Conservation (phyloP, 2,113 vertebrate species). For the Engystomops pustulosus region DNA sequence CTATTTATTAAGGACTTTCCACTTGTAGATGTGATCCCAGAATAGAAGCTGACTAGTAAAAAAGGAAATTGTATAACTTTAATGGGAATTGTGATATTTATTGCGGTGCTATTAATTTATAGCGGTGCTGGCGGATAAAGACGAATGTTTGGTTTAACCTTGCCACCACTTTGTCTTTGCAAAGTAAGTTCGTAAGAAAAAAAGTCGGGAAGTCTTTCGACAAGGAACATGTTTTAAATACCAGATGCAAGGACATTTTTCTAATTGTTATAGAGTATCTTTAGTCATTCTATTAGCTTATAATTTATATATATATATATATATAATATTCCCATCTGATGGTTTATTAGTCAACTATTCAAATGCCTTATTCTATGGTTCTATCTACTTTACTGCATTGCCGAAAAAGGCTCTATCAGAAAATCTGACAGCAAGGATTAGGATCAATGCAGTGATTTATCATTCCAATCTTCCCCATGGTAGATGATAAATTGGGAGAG, state of each 20-base stretch:
- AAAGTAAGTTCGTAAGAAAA: conserved; percentile 21
- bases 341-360: too few species aligned
- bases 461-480: not conserved
- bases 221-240: not conserved
- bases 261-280: not conserved
- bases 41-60: conserved; percentile 34
- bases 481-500: too few species aligned
- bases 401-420: not conserved
- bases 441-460: not conserved
- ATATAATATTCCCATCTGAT: too few species aligned
- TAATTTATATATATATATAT: too few species aligned
- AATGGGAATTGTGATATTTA: conserved; percentile 36
- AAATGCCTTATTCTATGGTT: not conserved
- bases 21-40: conserved; percentile 21
- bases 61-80: conserved; percentile 46
- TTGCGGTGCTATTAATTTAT: conserved; percentile 40
- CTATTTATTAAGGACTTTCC: conserved; percentile 23
- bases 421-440: not conserved
- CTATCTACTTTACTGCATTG: not conserved
- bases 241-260: too few species aligned
- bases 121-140: conserved; percentile 6
- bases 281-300: too few species aligned
- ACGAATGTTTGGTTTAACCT: conserved; percentile 38
- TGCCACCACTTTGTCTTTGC: conserved; percentile 13
- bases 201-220: not conserved